Evolutionary conservation across 2,113 vertebrate species (phyloP), one percentile per base, ranked within the genome.

Genomic region (Desmodus rotundus): DNA sequence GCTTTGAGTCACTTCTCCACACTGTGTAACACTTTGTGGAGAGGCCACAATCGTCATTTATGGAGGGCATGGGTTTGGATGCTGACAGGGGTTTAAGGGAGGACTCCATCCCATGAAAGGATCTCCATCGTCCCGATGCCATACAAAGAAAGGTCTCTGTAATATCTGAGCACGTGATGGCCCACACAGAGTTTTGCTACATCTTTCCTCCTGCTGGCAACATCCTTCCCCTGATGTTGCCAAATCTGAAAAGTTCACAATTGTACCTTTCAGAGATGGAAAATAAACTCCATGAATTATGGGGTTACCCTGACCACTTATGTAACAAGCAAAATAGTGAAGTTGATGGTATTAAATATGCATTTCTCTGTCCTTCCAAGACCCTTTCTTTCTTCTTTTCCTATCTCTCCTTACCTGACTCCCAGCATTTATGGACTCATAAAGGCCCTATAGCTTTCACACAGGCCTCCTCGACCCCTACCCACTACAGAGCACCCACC

Each of bases 231-330:
- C 15, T 15, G 4, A 4, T 81, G 52, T 86, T 98, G 98, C 98
- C 98, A 98, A 95, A 93, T 54, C 4, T 97, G 93, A 81, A 77
- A 95, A 95, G 93, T 95, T 96, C 91, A 82, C 50, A 38, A 95
- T 63, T 97, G 95, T 86, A 96, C 96, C 96, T 97, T 98, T 97
- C 93, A 96, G 89, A 96, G 95, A 95, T 78, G 81, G 84, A 96
- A 97, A 98, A 98, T 85, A 97, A 98, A 94, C 3, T 61, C 24
- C n/a, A 2, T 98, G 98, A 98, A 92, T 98, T 98, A 98, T 13
- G 68, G 54, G 97, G 97, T 98, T 98, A 97, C 80, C 68, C 82
- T 98, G 98, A 98, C 98, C 98, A 94, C 91, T 87, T 94, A 70
- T 41, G 70, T 33, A 95, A 96, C 12, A 78, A 76, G 11, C 84